Evolutionary conservation across 92 coral and sea anemone genomes (phyloP).

Genomic region (Epizoanthus fatuus): DNA sequence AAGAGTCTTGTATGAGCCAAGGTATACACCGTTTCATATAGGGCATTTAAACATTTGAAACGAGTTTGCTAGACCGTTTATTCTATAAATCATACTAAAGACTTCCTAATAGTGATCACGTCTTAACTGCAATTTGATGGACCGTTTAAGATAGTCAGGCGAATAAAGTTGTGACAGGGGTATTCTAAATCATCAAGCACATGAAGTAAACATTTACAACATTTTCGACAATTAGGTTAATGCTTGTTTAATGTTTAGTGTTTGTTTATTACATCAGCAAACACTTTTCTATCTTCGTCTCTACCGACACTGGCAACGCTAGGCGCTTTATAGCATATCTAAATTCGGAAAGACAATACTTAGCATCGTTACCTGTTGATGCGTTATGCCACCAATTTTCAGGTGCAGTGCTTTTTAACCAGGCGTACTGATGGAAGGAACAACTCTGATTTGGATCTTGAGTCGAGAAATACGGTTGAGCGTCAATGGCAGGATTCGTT

Average conservation of each 20-base stretch:
- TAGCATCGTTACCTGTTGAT: constrained; percentile 54
- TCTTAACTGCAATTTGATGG: constrained; percentile 84
- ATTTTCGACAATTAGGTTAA: constrained; percentile 74
- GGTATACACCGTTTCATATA: not conserved
- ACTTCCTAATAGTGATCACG: constrained; percentile 76
- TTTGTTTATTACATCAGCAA: constrained; percentile 54
- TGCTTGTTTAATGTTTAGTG: constrained; percentile 63
- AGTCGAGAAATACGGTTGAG: constrained; percentile 82
- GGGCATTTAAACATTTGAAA: not conserved
- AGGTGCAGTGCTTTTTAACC: constrained; percentile 97
- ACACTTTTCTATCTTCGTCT: constrained; percentile 11
- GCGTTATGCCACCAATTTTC: constrained; percentile 94
- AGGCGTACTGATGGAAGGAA: constrained; percentile 98
- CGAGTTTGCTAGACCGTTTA: constrained; percentile 9
- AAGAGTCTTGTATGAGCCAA: constrained; percentile 11
- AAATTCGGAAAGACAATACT: constrained; percentile 25
- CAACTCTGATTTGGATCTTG: constrained; percentile 86
- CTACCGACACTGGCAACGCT: constrained; percentile 28
- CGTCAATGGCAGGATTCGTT: constrained; percentile 79
- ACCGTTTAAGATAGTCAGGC: constrained; percentile 74
- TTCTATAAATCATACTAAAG: constrained; percentile 63
- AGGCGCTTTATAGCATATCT: not conserved
- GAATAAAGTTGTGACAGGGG: constrained; percentile 65
- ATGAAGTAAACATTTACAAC: constrained; percentile 43
- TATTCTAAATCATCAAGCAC: constrained; percentile 33